A percentile compares a stretch with the other conserved stretches of the same genome.
Conservation (phyloP, 2,797 vertebrate species). For the Labroides dimidiatus region DNA sequence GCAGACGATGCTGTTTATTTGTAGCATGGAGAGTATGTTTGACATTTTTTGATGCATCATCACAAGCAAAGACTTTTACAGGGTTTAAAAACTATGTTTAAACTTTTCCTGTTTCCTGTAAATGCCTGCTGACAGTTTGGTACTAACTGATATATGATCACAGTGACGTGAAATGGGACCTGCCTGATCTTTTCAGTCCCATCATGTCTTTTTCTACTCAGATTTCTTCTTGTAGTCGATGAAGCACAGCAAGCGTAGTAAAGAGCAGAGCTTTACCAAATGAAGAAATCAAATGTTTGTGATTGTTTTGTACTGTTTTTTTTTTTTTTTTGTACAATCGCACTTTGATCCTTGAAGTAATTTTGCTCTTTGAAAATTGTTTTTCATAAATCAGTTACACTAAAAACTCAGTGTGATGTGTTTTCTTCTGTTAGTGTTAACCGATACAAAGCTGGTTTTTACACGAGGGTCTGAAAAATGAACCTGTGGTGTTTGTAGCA, state of each 20-base stretch:
- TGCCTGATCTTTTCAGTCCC: neutral
- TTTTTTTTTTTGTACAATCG: neutral
- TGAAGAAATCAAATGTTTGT: neutral
- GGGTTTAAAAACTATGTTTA: neutral
- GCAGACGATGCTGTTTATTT: too few relatives aligned
- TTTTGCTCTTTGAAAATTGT: neutral
- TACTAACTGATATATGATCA: too few relatives aligned
- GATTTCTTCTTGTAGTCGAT: neutral
- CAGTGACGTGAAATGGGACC: too few relatives aligned
- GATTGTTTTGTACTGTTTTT: neutral
- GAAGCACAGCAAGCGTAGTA: neutral
- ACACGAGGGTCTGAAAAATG: neutral
- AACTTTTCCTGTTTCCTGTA: neutral
- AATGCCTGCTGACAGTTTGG: neutral
- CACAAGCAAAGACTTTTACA: neutral
- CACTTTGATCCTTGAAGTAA: conserved; percentile 9
- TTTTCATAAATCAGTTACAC: conserved; percentile 5
- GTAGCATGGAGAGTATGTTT: too few relatives aligned
- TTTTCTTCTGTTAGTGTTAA: neutral
- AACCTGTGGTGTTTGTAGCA: too few relatives aligned
- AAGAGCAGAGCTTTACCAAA: neutral
- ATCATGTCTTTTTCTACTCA: neutral
- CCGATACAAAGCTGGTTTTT: neutral
- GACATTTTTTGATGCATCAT: too few relatives aligned
- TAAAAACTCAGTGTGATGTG: neutral